Evolutionary conservation across 37 sponge, comb jelly and placozoan genomes (phyloP), one percentile per base, ranked within the genome.

Genomic region (Axinella damicornis): DNA sequence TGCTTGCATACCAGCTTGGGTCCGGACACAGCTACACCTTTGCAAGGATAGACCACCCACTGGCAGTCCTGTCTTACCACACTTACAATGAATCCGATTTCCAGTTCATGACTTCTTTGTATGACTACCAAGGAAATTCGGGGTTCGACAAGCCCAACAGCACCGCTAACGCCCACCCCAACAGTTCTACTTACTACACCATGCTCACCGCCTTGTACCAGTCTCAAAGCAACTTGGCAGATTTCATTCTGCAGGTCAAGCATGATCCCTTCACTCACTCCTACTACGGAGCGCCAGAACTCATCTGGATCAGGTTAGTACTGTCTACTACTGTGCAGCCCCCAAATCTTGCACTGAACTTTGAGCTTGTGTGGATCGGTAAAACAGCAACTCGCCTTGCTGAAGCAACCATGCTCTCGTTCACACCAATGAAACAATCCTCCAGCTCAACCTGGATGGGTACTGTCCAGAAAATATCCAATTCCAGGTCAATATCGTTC

Each of bases 1-100:
- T 6, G 9, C 46, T 46, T 9, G 46, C 9, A 9, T 46, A 46
- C 46, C 46, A 46, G 9, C 9, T 12, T 9, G 37, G 27, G 2
- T 4, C 62, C n/a, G 14, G 5, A 22, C 22, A 46, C 18, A 78
- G 25, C 60, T 77, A 28, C 52, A 70, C 62, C n/a, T 78, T 69
- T 76, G 77, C 89, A 61, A 62, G 53, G 25, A 76, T 33, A 22
- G 39, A 52, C 27, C 34, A 74, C 25, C 69, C 64, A 5, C 31
- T 85, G 0, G 73, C 74, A 2, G 4, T 59, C n/a, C 1, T 91
- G 2, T 53, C 82, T 31, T 91, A 91, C 37, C 81, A 85, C 86
- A 91, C 91, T 14, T 91, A 85, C 77, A 85, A 91, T 76, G 86
- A 91, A 70, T 69, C 81, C 0, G 91, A 91, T 62, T 91, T 81